A percentile compares a stretch with the other conserved stretches of the same genome.
These are phyloP conservation scores for Cynodonichthys magdalenae DNA, from an alignment of 2,797 vertebrate species.

Conservation along the genomic window DNA sequence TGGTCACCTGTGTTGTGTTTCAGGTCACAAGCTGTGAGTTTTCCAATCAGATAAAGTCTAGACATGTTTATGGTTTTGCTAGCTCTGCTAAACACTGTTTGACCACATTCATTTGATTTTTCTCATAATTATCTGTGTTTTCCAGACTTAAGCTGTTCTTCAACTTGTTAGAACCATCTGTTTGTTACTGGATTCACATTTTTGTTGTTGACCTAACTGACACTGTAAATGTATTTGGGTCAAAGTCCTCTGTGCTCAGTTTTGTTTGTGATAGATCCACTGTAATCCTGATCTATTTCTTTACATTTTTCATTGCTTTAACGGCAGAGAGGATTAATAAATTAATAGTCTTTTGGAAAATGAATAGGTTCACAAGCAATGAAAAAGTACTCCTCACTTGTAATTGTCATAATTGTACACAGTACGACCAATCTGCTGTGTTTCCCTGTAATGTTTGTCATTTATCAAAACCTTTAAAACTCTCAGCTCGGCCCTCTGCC, in stretches of 20 bases:
- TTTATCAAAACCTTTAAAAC: slow-evolving; percentile 66
- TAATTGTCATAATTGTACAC: slow-evolving; percentile 68
- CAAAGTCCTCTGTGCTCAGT: not conserved
- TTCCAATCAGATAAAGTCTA: no score
- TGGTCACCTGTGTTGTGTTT: no score
- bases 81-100: no score
- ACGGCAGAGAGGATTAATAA: slow-evolving; percentile 41
- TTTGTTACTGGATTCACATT: no score
- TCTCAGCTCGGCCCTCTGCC: slow-evolving; percentile 62
- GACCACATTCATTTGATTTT: no score
- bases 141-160: no score
- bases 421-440: slow-evolving; percentile 64
- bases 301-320: slow-evolving; percentile 18
- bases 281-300: slow-evolving; percentile 1
- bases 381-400: slow-evolving; percentile 54
- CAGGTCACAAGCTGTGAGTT: no score
- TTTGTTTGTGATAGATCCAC: slow-evolving; percentile 13
- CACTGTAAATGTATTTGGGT: not conserved
- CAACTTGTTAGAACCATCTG: no score
- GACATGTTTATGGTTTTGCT: no score
- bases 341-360: slow-evolving; percentile 41
- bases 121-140: no score
- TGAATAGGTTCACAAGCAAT: slow-evolving; percentile 42
- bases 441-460: slow-evolving; percentile 58
- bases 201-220: not conserved